Base-by-base conservation (phyloP, 2,113 vertebrate species). In the Sarotherodon lohbergeri region DNA sequence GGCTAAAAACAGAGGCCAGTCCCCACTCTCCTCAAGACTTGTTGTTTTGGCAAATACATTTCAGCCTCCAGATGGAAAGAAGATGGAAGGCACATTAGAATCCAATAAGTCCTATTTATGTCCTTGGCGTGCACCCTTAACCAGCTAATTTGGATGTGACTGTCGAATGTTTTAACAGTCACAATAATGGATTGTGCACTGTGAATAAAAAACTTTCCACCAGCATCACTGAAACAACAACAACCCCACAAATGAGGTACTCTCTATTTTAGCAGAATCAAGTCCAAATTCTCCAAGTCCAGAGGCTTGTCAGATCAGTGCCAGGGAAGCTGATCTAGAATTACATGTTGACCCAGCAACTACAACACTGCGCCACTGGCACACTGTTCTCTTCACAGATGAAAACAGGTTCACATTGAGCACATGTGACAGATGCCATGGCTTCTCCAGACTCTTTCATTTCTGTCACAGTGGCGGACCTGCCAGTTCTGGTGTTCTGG, bases 1-100 rank as follows among this genome's bases (percentile, higher is more conserved):
- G 87, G 91, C 90, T 89, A 91, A 92, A 93, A 93, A 87, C 85
- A 71, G 81, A 52, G 81, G 59, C 87, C 85, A 86, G 86, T 87
- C 82, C 82, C 76, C 73, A 56, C 61, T 90, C 22, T 81, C 78
- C 82, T 89, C 9, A 11, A 92, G 85, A 83, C 56, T 85, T 83
- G 54, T 78, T 57, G 43, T 78, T 88, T 81, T 86, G 86, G 90
- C 90, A 59, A 92, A 87, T 57, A n/a, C 43, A 66, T 57, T 84
- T 41, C 19, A 17, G 22, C 46, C 46, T 90, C 56, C 90, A 93
- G 90, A 95, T 93, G 88, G 93, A 85, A 84, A 80, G 46, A 87
- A 86, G 84, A 86, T 83, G 29, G 71, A 83, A 63, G 39, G 39
- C n/a, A 59, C 43, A 76, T 83, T 86, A 55, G 71, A 93, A 85